Base-by-base conservation (phyloP, 2,888 invertebrate genomes). In the Caenorhabditis becei region DNA sequence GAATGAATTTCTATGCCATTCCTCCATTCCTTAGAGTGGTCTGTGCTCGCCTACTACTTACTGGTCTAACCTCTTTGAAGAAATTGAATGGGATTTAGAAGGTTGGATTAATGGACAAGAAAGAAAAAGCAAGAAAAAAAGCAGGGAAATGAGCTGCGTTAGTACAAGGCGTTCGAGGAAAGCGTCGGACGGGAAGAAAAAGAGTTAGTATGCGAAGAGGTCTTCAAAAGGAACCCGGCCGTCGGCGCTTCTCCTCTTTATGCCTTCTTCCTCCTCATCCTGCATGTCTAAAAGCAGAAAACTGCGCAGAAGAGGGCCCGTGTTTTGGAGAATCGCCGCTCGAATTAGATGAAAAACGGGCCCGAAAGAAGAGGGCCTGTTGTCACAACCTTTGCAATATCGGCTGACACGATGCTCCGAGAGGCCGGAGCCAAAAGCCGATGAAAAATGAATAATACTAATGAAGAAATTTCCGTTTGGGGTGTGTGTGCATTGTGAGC, bases 141-240 rank as follows among this genome's bases (percentile, higher is more conserved):
- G 26, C 2, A 26, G 14, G 10, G 5, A 26, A 53, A 53, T 4
- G 23, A 61, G 49, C n/a, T 47, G 14, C 53, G 35, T 54, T 56
- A 71, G 71, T 71, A 58, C 63, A 72, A 47, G 56, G 58, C 63
- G 72, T 72, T 72, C 63, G 35, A 49, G 63, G 7, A 62, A 62
- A 54, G 24, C 41, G 41, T 7, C 11, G 44, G 28, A 14, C 10
- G 26, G 20, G 26, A 61, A 35, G 37, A 65, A 23, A 44, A 47
- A 23, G 35, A 26, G 56, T 26, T 24, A 54, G 18, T 23, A 37
- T 47, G 54, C 41, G 62, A 47, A 37, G n/a, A 47, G 53, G 41
- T 23, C 18, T 56, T 35, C 32, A 47, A 47, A 47, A 18, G 47
- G 11, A 47, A 41, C 41, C 41, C 41, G 41, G 41, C 47, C 47